These are phyloP conservation scores for Tetranychus piercei DNA, from an alignment of 2,888 invertebrate species.

Conservation along the genomic window DNA sequence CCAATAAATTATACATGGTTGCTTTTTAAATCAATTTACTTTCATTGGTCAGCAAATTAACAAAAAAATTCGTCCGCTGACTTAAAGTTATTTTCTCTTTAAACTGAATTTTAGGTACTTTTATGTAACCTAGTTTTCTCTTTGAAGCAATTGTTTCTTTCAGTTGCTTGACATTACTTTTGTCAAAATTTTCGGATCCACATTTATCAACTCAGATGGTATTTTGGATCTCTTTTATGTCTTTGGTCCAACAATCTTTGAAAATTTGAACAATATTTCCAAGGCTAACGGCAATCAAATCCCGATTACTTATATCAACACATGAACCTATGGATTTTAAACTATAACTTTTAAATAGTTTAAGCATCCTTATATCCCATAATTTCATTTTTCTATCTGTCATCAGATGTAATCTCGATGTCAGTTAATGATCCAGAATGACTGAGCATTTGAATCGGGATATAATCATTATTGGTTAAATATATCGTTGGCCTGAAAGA, in stretches of 20 bases:
- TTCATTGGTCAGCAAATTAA: no score
- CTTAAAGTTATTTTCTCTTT: slow-evolving; percentile 44
- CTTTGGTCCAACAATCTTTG: slow-evolving; percentile 45
- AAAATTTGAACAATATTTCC: slow-evolving; percentile 57
- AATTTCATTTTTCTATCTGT: slow-evolving; percentile 65
- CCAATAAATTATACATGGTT: slow-evolving; percentile 27
- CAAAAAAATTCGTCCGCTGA: no score
- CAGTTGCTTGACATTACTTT: slow-evolving; percentile 44
- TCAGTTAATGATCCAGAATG: slow-evolving; percentile 63
- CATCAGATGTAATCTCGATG: slow-evolving; percentile 62
- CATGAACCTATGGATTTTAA: slow-evolving; percentile 49
- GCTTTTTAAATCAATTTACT: no score
- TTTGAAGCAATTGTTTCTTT: slow-evolving; percentile 4
- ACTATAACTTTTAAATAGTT: slow-evolving; percentile 52
- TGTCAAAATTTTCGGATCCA: slow-evolving; percentile 62
- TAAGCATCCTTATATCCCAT: slow-evolving; percentile 76
- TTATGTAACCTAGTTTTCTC: slow-evolving; percentile 45
- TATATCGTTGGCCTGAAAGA: slow-evolving; percentile 52
- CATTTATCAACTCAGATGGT: slow-evolving; percentile 73
- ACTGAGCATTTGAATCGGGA: slow-evolving; percentile 59
- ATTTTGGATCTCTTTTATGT: slow-evolving; percentile 60
- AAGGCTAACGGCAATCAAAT: slow-evolving; percentile 58
- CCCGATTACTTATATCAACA: slow-evolving; percentile 69
- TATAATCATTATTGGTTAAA: slow-evolving; percentile 42
- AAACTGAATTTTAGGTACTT: slow-evolving; percentile 56